Evolutionary conservation across 2,797 vertebrate genomes (phyloP).

Genomic region (Clarias platycephalus): DNA sequence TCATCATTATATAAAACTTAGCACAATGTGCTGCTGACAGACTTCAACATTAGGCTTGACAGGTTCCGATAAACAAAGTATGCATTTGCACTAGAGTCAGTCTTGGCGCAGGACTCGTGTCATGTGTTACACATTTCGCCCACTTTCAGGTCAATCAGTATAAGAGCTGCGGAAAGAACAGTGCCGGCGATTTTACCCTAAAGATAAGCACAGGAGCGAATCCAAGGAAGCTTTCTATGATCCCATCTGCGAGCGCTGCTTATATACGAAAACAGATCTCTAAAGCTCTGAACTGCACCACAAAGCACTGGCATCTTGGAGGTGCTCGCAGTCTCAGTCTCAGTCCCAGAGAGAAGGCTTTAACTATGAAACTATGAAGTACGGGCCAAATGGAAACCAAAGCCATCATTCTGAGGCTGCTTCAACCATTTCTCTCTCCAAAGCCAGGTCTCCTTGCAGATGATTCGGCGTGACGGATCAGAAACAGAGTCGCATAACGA

Average conservation of each 20-base stretch:
- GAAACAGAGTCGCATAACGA: conserved; percentile 45
- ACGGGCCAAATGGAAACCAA: not conserved
- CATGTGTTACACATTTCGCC: not conserved
- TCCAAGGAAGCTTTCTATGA: not conserved
- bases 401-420: not conserved
- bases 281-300: conserved; percentile 10
- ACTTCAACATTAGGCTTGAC: not conserved
- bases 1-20: not conserved
- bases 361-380: conserved; percentile 39
- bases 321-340: not conserved
- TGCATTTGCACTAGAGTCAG: not conserved
- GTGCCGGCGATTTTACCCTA: not conserved
- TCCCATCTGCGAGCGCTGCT: not conserved
- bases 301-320: conserved; percentile 17
- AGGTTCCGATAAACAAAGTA: not conserved
- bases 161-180: conserved; percentile 45
- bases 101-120: not conserved
- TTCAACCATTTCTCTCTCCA: not conserved
- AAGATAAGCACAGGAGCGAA: conserved; percentile 3
- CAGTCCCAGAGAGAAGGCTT: conserved; percentile 11
- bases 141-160: conserved; percentile 55
- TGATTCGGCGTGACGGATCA: conserved; percentile 17
- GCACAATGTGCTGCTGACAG: not conserved
- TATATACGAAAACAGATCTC: not conserved
- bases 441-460: not conserved